Base-by-base conservation (phyloP, 1,140 invertebrate genomes). In the Eriocheir sinensis region DNA sequence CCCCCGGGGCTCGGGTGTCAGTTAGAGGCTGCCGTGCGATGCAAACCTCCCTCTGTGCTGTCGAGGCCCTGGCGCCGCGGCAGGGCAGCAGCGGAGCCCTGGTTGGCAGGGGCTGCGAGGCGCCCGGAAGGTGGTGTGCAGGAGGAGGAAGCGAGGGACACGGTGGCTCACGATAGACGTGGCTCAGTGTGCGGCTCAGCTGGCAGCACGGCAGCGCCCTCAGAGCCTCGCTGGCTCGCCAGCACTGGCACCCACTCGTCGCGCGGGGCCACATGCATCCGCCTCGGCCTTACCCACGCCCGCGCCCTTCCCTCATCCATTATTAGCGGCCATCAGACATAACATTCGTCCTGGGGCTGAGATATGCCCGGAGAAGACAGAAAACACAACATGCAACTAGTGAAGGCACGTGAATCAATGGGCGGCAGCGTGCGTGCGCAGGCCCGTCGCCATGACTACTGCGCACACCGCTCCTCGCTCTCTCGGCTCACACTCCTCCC, bases 321-420 rank as follows among this genome's bases (percentile, higher is more conserved):
- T 72, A 72, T 72, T 2, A 72, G 60, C 21, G 60, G n/a, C 48
- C 48, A 9, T 53, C 9, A 53, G n/a, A n/a, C n/a, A n/a, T n/a
- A n/a, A 72, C 60, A 72, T 72, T 72, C 12, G 60, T n/a, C 60
- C 6, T 72, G 27, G n/a, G n/a, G 3, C 6, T n/a, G 60, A 72
- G 21, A 72, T n/a, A n/a, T n/a, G 21, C 27, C 1, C n/a, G n/a
- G 60, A 0, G 60, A n/a, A 72, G 60, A n/a, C 27, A n/a, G n/a
- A 72, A n/a, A 72, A 72, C 60, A 72, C 60, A 72, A 72, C 60
- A 89, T 36, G 88, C 88, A 89, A 89, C 88, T 72, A 90, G 89
- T 72, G 48, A 53, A 72, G 21, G 89, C 27, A 72, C 81, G 38
- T 83, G 72, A 92, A 92, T 92, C 80, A 85, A 92, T 92, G 91